Base-by-base conservation (phyloP, 2,113 vertebrate species). In the Eulemur rufifrons region DNA sequence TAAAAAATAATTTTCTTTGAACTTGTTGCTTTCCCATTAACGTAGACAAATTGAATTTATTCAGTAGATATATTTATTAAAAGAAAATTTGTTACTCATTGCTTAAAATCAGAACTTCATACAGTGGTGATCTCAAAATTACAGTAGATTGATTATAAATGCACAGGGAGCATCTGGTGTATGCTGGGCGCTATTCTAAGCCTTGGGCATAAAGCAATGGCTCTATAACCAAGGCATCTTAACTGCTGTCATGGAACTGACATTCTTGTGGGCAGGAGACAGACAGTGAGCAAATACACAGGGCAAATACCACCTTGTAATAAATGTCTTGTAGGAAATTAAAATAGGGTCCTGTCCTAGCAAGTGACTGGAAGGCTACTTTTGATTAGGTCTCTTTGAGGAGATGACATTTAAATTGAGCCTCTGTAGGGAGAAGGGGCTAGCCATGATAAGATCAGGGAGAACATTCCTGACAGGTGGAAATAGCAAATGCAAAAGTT, bases 1-100 rank as follows among this genome's bases (percentile, higher is more conserved):
- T 89, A 63, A 94, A 91, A 94, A n/a, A 25, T 76, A 73, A 45
- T 83, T 92, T 90, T 86, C 15, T 74, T 95, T 92, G 32, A 85
- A 64, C 63, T 95, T 89, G 42, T 91, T 92, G 56, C 14, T 93
- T 95, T 89, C 32, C 56, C 34, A 50, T 87, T 95, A 86, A 91
- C 68, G 5, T 91, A 89, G 45, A 69, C 64, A 86, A 37, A 42
- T 91, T 91, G 32, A 37, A 73, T 96, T 61, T 96, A 89, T 86
- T 96, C 39, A 88, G 0, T 90, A 89, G 29, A 9, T 81, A 32
- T 89, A 52, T 47, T 96, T 94, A 89, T 76, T 77, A 52, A 87
- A 97, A 92, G 42, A 50, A 93, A 14, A 64, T 85, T 90, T 78
- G 12, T 80, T 81, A 42, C 73, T 91, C n/a, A 86, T 63, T 84